These are phyloP conservation scores for Dendrocincla fuliginosa DNA, from an alignment of 2,797 vertebrate genomes.

Conservation along the genomic window DNA sequence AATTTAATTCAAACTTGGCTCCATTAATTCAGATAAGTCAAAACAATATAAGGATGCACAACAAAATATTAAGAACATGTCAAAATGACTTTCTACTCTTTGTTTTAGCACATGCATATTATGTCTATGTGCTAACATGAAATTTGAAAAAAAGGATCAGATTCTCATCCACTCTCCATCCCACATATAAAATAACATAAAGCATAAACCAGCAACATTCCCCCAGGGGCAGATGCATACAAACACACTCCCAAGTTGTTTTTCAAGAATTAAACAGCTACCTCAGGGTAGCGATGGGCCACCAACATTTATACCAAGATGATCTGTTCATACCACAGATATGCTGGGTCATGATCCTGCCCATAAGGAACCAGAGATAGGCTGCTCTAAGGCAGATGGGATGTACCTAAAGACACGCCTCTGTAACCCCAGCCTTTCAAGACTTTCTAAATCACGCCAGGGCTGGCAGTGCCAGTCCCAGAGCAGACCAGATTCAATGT, in stretches of 20 bases:
- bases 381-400: background rate
- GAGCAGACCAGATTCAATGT: background rate
- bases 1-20: background rate
- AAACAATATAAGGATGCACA: background rate
- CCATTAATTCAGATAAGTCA: background rate
- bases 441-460: slow-evolving; percentile 28
- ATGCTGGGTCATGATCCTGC: background rate
- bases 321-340: background rate
- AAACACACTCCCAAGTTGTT: background rate
- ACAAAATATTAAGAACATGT: background rate
- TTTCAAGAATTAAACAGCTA: background rate
- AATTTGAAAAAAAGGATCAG: background rate
- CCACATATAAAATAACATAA: background rate
- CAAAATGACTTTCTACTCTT: background rate
- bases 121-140: background rate
- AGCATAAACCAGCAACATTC: background rate
- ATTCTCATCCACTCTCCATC: background rate
- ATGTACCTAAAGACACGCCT: background rate
- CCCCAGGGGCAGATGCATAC: background rate
- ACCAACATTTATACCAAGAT: background rate
- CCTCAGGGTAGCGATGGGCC: background rate
- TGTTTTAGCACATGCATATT: background rate
- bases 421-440: background rate
- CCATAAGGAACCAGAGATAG: background rate
- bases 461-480: fast-evolving